These are phyloP conservation scores for Charadrius vociferus DNA, from an alignment of 2,113 vertebrate species.

Conservation along the genomic window DNA sequence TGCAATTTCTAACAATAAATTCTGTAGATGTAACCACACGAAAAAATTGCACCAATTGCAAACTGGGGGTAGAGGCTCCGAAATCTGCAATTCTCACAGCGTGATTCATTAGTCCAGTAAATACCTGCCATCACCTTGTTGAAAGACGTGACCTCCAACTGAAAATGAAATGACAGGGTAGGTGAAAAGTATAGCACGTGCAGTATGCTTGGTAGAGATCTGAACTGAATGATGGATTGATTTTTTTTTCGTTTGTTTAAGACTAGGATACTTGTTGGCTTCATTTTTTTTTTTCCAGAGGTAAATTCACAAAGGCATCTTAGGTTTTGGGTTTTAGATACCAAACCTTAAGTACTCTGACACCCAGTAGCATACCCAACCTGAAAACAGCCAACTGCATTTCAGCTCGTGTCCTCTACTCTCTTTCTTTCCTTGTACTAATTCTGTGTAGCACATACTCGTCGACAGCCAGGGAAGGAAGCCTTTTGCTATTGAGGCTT, in stretches of 20 bases:
- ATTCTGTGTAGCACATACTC: not conserved
- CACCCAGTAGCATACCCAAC: not conserved
- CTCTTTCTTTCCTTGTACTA: not conserved
- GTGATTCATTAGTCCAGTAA: not conserved
- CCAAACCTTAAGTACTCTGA: not conserved
- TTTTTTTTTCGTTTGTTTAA: not conserved
- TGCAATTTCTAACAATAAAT: not conserved
- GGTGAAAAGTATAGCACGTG: fast-evolving
- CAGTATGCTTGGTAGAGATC: not conserved
- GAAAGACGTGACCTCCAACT: not conserved
- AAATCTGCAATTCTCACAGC: not conserved
- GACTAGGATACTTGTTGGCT: not conserved
- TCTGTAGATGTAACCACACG: not conserved
- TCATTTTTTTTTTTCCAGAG: not conserved
- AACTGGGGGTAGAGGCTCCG: not conserved
- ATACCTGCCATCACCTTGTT: not conserved
- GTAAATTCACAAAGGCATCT: not conserved
- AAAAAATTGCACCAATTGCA: not conserved
- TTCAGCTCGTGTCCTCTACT: not conserved
- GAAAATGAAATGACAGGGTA: not conserved
- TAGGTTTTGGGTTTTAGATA: not conserved
- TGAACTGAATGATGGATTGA: not conserved
- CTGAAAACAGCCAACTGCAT: not conserved
- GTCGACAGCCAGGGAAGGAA: not conserved
- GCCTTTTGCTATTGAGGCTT: not conserved